Evolutionary conservation across 2,113 vertebrate species (phyloP), one percentile per base, ranked within the genome.

Genomic region (Carassius gibelio): DNA sequence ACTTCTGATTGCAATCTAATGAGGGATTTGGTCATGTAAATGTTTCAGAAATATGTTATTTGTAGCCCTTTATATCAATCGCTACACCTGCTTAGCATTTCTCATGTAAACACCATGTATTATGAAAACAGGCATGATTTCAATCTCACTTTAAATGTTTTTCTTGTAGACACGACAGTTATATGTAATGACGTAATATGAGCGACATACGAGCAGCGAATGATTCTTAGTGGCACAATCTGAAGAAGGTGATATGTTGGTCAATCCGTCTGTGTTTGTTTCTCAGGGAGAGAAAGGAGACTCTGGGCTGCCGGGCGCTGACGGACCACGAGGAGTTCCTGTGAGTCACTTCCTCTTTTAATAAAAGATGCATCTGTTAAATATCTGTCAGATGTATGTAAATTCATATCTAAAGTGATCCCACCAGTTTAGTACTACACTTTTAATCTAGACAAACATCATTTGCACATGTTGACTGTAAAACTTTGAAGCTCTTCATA

Each of bases 261-360:
- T 62, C 0, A 5, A 19, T 15, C 6, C 34, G 21, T 64, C 5
- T 81, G 90, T 84, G 83, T 78, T 87, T 81, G 42, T 81, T 90
- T 83, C 82, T 78, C 86, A 95, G 93, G 94, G 93, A 26, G 90
- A 89, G 38, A 91, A 85, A 75, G 91, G 91, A 80, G 88, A 89
- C 11, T 0, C 55, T 5, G 92, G 92, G 3, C 59, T 72, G 8
- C 82, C 87, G 2, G 94, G 93, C 48, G 74, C 86, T 71, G 87
- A 88, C 89, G 94, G 94, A 90, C 72, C 62, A 34, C 89, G 76
- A 87, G 94, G 94, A 42, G 50, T 85, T 82, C 86, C 75, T 87
- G 94, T 95, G 88, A 94, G 94, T 90, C 52, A 7, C 8, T 36
- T 83, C 34, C 79, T 9, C 19, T 48, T 48, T 52, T 1, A 50